A percentile compares a stretch with the other conserved stretches of the same genome.
phyloP scores from a whole-genome alignment of 2,888 invertebrate genomes.

The Drosophila percnosoma region DNA sequence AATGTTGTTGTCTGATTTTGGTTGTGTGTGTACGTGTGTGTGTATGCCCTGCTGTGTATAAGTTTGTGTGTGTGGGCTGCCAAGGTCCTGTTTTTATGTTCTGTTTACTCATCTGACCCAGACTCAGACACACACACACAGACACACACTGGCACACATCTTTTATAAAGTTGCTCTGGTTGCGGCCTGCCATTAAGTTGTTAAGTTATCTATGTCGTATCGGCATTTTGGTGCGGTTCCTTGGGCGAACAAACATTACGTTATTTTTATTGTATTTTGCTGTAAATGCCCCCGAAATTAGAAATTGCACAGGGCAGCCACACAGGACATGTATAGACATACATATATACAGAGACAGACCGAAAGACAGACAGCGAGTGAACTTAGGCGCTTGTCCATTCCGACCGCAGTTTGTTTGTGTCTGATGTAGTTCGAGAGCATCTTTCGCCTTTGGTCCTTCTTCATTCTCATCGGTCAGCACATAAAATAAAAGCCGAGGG shows the following conservation, averaged over 20 bases:
- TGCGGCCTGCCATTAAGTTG: slow-evolving; percentile 79
- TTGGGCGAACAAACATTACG: slow-evolving; percentile 68
- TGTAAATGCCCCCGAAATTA: slow-evolving; percentile 73
- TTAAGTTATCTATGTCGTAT: slow-evolving; percentile 77
- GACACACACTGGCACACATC: background rate
- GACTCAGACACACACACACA: background rate
- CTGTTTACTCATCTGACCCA: slow-evolving; percentile 51
- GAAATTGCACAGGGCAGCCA: slow-evolving; percentile 59
- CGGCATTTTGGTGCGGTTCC: slow-evolving; percentile 66
- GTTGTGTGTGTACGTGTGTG: slow-evolving; percentile 7
- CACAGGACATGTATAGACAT: slow-evolving; percentile 3
- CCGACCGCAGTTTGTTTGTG: slow-evolving; percentile 61
- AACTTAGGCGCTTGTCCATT: slow-evolving; percentile 30
- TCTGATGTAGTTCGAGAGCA: slow-evolving; percentile 31
- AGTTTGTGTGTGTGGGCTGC: slow-evolving; percentile 2
- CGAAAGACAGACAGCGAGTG: slow-evolving; percentile 10
- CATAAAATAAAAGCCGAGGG: slow-evolving; percentile 48
- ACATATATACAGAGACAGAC: background rate
- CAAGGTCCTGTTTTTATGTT: slow-evolving; percentile 38
- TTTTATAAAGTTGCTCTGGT: slow-evolving; percentile 52
- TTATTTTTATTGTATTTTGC: slow-evolving; percentile 66
- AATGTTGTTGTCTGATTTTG: slow-evolving; percentile 66
- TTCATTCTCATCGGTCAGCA: slow-evolving; percentile 42
- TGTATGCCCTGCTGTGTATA: slow-evolving; percentile 1
- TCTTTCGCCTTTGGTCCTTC: slow-evolving; percentile 15